A percentile compares a stretch with the other conserved stretches of the same genome.
Evolutionary conservation across 1,140 invertebrate species (phyloP).

Genomic region (Cotesia typhae): DNA sequence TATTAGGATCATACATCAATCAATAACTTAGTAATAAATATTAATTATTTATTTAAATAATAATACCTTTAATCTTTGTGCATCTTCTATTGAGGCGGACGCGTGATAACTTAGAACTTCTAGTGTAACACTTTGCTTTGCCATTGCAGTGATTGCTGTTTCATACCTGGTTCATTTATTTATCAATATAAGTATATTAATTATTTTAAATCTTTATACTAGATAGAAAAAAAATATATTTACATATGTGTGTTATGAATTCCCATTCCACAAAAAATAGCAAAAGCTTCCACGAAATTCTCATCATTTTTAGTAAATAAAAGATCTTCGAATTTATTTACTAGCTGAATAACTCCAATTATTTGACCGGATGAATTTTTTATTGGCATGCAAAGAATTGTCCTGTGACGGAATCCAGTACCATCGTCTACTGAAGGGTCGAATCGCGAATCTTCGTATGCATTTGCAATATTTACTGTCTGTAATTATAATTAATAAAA

Average conservation of each 20-base stretch:
- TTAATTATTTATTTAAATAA: constrained; percentile 31
- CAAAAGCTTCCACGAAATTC: constrained; percentile 94
- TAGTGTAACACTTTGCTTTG: constrained; percentile 93
- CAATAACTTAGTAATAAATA: constrained; percentile 21
- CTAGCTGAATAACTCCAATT: constrained; percentile 91
- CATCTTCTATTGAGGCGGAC: constrained; percentile 89
- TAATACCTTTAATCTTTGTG: constrained; percentile 79
- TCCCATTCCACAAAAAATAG: constrained; percentile 97
- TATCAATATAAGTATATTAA: constrained; percentile 34
- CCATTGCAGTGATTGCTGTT: constrained; percentile 90
- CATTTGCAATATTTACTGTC: constrained; percentile 89
- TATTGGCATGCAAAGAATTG: constrained; percentile 91
- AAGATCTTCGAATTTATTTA: constrained; percentile 92
- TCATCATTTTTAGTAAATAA: constrained; percentile 92
- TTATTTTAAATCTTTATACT: neutral
- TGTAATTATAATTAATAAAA: constrained; percentile 55
- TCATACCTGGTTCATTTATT: constrained; percentile 73
- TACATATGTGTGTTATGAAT: constrained; percentile 96
- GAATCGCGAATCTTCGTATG: constrained; percentile 91
- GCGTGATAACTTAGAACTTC: constrained; percentile 97
- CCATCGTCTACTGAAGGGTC: constrained; percentile 85
- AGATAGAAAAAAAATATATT: constrained; percentile 39
- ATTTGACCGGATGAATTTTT: constrained; percentile 89
- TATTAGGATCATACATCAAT: constrained; percentile 28
- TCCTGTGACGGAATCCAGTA: constrained; percentile 81